phyloP scores from a whole-genome alignment of 37 sponge, comb jelly and placozoan species.

The Diacarnus erythraeanus region DNA sequence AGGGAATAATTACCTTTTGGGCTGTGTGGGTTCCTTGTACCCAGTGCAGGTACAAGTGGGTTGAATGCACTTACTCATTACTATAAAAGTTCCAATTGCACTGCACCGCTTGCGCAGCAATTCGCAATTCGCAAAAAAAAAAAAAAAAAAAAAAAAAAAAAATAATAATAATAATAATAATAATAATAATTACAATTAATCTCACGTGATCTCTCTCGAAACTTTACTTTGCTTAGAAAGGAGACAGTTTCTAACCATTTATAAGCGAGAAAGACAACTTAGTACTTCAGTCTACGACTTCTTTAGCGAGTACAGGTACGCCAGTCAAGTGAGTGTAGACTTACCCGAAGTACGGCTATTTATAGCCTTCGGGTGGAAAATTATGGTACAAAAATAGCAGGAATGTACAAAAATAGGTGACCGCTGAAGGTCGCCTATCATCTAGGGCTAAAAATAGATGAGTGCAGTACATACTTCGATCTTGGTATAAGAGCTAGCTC shows the following conservation, averaged over 20 bases:
- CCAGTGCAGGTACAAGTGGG: slow-evolving; percentile 23
- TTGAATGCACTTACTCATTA: slow-evolving; percentile 36
- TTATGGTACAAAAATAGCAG: neutral
- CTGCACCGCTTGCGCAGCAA: neutral
- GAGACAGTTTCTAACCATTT: neutral
- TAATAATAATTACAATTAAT: no score
- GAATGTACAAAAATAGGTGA: slow-evolving; percentile 31
- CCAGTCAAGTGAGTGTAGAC: no score
- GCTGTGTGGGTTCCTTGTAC: slow-evolving; percentile 18
- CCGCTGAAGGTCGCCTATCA: slow-evolving; percentile 10
- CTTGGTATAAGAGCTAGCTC: no score
- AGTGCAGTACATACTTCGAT: no score
- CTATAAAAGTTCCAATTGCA: neutral
- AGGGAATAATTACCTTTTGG: slow-evolving; percentile 30
- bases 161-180: no score
- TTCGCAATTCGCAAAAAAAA: no score
- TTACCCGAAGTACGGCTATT: slow-evolving; percentile 9
- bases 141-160: no score
- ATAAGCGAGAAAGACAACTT: neutral
- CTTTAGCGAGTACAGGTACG: neutral
- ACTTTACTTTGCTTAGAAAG: neutral
- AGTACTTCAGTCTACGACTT: neutral
- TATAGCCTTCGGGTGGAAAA: slow-evolving; percentile 1
- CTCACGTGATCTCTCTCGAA: neutral
- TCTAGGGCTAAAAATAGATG: neutral